These are phyloP conservation scores for Drosophila melanosoma DNA, from an alignment of 2,888 invertebrate genomes.

Conservation along the genomic window DNA sequence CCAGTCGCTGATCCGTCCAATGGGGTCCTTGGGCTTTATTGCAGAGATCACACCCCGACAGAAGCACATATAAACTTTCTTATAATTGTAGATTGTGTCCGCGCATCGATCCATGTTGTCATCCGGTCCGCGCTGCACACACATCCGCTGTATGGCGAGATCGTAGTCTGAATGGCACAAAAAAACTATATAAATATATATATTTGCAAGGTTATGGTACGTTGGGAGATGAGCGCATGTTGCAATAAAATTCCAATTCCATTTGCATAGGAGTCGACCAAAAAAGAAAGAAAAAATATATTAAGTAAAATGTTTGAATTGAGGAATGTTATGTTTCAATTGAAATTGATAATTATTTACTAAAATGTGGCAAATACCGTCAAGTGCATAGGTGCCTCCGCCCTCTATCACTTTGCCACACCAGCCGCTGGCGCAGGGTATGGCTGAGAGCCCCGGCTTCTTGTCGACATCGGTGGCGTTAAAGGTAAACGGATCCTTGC, in stretches of 20 bases:
- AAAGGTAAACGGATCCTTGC: conserved; percentile 93
- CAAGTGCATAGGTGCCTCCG: conserved; percentile 90
- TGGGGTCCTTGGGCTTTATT: conserved; percentile 85
- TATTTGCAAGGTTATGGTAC: background rate
- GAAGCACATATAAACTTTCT: conserved; percentile 95
- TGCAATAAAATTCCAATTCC: background rate
- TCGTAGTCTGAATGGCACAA: conserved; percentile 89
- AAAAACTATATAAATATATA: background rate
- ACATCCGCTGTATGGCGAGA: conserved; percentile 94
- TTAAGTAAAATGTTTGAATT: background rate
- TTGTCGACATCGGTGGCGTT: conserved; percentile 91
- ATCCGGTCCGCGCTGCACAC: conserved; percentile 94
- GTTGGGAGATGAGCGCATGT: background rate
- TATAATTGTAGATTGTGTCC: conserved; percentile 92
- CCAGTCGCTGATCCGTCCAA: conserved; percentile 2
- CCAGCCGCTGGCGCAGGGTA: conserved; percentile 94
- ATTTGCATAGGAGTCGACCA: background rate
- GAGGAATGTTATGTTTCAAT: background rate
- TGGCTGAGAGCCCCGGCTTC: conserved; percentile 90
- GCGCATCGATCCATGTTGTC: conserved; percentile 96
- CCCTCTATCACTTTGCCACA: conserved; percentile 95
- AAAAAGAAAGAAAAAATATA: background rate
- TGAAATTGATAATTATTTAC: background rate
- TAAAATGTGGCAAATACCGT: conserved; percentile 86
- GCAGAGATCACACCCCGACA: conserved; percentile 95